These are phyloP conservation scores for Balearica regulorum DNA, from an alignment of 2,797 vertebrate genomes.

Conservation along the genomic window DNA sequence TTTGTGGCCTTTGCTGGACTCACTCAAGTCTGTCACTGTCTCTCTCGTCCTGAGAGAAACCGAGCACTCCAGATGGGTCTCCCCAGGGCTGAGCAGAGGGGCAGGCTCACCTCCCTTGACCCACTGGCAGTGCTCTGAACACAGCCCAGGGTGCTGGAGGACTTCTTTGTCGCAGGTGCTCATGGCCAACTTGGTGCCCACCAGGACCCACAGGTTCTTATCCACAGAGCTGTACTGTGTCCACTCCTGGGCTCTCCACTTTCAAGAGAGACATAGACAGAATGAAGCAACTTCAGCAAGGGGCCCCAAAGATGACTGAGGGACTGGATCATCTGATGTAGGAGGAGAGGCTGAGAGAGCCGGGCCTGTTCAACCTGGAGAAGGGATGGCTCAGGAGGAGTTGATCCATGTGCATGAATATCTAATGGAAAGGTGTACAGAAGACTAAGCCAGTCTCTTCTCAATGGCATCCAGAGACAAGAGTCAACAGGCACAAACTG, in stretches of 20 bases:
- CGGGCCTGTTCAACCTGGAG: background rate
- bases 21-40: background rate
- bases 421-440: background rate
- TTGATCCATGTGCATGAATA: background rate
- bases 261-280: background rate
- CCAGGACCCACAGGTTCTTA: background rate
- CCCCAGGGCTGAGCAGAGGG: background rate
- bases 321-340: background rate
- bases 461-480: background rate
- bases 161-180: too few relatives aligned
- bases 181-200: fast-evolving
- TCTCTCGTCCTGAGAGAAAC: background rate
- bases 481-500: background rate
- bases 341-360: background rate
- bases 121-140: background rate
- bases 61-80: too few relatives aligned
- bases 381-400: background rate
- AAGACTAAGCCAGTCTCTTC: background rate
- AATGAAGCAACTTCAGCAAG: background rate
- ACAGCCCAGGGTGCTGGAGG: background rate
- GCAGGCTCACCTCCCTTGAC: background rate
- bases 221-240: background rate
- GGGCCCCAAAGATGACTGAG: background rate
- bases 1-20: background rate
- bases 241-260: background rate